phyloP scores from a whole-genome alignment of 2,888 invertebrate species.

The Trichogramma evanescens region DNA sequence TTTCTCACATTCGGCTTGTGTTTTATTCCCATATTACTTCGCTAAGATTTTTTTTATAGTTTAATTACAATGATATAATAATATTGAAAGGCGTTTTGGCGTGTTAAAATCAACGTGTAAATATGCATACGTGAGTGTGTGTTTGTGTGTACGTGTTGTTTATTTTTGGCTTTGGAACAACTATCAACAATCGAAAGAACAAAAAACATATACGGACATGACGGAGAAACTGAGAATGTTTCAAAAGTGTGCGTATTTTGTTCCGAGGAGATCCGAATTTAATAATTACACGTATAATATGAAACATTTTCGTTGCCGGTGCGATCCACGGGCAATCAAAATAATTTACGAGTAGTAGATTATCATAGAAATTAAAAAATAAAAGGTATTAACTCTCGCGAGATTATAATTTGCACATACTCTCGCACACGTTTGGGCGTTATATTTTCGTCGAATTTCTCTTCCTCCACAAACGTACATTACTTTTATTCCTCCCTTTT shows the following conservation, averaged over 20 bases:
- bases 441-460: conserved; percentile 11
- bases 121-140: background rate
- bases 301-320: conserved; percentile 4
- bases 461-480: conserved; percentile 6
- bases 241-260: conserved; percentile 12
- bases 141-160: background rate
- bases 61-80: background rate
- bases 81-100: background rate
- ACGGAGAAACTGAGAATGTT: conserved; percentile 1
- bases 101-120: background rate
- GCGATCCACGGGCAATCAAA: background rate
- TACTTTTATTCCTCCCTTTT: conserved; percentile 10
- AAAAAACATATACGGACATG: background rate
- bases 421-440: conserved; percentile 17
- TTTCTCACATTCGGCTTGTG: no score
- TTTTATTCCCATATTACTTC: no score
- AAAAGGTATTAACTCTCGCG: conserved; percentile 7
- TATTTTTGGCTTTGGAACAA: conserved; percentile 1
- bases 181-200: background rate
- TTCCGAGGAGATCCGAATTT: background rate
- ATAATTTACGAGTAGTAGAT: conserved; percentile 14
- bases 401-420: conserved; percentile 15
- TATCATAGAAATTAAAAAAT: conserved; percentile 13
- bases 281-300: background rate
- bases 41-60: background rate